Evolutionary conservation across 1,140 invertebrate species (phyloP).

Genomic region (Pseudomyrmex concolor): DNA sequence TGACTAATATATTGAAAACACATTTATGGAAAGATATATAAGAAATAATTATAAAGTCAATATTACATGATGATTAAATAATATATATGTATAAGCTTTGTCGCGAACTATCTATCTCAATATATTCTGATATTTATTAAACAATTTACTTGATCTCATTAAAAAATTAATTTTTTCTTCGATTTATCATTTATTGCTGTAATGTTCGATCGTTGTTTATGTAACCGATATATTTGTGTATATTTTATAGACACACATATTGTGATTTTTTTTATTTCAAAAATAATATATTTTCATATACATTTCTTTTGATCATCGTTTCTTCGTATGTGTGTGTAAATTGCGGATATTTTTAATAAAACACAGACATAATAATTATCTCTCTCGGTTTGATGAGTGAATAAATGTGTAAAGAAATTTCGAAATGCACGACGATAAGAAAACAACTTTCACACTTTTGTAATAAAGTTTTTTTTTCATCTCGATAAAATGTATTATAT

Average conservation of each 20-base stretch:
- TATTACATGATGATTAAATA: constrained; percentile 46
- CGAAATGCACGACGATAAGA: constrained; percentile 18
- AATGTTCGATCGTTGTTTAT: constrained; percentile 20
- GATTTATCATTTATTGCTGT: background rate
- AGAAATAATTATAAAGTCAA: constrained; percentile 49
- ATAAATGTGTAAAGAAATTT: background rate
- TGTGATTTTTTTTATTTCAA: constrained; percentile 19
- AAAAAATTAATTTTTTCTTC: constrained; percentile 8
- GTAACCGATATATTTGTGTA: background rate
- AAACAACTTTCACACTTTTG: constrained; percentile 13
- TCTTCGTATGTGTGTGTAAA: constrained; percentile 4
- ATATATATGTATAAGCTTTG: constrained; percentile 1
- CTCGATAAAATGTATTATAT: constrained; percentile 9
- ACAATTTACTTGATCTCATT: constrained; percentile 4
- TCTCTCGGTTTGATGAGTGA: background rate
- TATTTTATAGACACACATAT: background rate
- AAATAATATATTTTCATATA: constrained; percentile 38
- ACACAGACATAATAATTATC: background rate
- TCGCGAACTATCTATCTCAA: background rate
- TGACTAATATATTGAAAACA: constrained; percentile 32
- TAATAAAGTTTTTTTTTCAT: constrained; percentile 18
- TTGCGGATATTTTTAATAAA: constrained; percentile 45
- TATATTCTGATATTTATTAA: background rate
- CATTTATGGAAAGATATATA: constrained; percentile 35
- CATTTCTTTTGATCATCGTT: background rate